Base-by-base conservation (phyloP, 2,888 invertebrate genomes). In the Schizaphis graminum region DNA sequence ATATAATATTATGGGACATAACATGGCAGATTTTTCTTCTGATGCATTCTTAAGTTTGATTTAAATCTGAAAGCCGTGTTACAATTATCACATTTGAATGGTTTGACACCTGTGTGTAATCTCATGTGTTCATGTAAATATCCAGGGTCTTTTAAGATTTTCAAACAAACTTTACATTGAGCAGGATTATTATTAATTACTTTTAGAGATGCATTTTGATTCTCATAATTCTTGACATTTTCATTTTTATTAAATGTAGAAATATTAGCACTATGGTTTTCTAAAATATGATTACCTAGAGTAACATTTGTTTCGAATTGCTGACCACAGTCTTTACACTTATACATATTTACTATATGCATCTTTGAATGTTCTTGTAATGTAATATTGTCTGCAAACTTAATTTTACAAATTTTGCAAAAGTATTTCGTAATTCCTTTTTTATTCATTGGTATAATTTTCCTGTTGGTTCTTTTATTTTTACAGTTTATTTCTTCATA, bases 251-350 rank as follows among this genome's bases (percentile, higher is more conserved):
- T 87, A 28, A 7, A 35, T 47, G 47, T 61, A 47, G 35, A 77
- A 77, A 35, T 49, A 21, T 35, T 28, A 4, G 11, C 5, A n/a
- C 0, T 28, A 26, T 93, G 89, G 41, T 57, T 57, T 41, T 90
- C 26, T 10, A 85, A 57, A 85, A 93, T 93, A 53, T 93, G 93
- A 8, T 84, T n/a, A 10, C 86, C 53, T 16, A 91, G 56, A 41
- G 41, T 86, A 41, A 49, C 41, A 67, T 94, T 91, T 41, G 85
- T 86, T 5, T 91, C 49, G 67, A 94, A 90, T 1, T 67, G n/a
- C n/a, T 94, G 89, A 57, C 49, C 89, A 47, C 93, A 93, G 49
- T 93, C 89, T 16, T 89, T 85, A 85, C 93, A 93, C 21, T 47
- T 26, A 47, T 93, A 90, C 28, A 10, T 24, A 8, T 61, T 57